A percentile compares a stretch with the other conserved stretches of the same genome.
These are phyloP conservation scores for Pyrocoelia pectoralis DNA, from an alignment of 2,888 invertebrate genomes.

Conservation along the genomic window DNA sequence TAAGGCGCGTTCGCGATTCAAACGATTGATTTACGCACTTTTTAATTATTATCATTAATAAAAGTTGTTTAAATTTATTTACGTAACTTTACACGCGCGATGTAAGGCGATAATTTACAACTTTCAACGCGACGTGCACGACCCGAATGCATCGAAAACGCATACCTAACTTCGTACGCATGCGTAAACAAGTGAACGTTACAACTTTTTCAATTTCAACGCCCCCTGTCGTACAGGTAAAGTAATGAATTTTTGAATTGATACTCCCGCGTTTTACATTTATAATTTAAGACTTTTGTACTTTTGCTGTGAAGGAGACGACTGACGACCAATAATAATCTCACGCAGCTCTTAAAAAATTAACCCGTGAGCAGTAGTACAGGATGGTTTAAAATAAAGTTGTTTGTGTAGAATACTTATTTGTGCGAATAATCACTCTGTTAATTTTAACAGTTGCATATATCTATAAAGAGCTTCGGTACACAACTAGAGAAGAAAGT, in stretches of 20 bases:
- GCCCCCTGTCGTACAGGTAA: slow-evolving; percentile 30
- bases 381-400: too few species aligned
- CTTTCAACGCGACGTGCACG: slow-evolving; percentile 13
- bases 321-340: too few species aligned
- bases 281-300: too few species aligned
- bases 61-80: slow-evolving; percentile 10
- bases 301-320: too few species aligned
- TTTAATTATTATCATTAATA: background rate
- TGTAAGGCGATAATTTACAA: slow-evolving; percentile 27
- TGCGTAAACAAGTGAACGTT: slow-evolving; percentile 17
- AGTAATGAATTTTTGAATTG: slow-evolving; percentile 8
- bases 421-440: too few species aligned
- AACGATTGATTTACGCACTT: background rate
- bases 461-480: too few species aligned
- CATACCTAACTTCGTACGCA: slow-evolving; percentile 24
- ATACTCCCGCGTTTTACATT: background rate
- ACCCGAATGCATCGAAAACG: slow-evolving; percentile 23
- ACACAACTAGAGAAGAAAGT: too few species aligned
- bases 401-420: too few species aligned
- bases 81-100: slow-evolving; percentile 33
- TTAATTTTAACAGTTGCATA: too few species aligned
- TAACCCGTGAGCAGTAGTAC: too few species aligned
- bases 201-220: slow-evolving; percentile 15
- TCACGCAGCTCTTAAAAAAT: too few species aligned
- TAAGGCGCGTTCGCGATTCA: too few species aligned